Base-by-base conservation (phyloP, 2,113 vertebrate species). In the Chrysochloris asiatica region DNA sequence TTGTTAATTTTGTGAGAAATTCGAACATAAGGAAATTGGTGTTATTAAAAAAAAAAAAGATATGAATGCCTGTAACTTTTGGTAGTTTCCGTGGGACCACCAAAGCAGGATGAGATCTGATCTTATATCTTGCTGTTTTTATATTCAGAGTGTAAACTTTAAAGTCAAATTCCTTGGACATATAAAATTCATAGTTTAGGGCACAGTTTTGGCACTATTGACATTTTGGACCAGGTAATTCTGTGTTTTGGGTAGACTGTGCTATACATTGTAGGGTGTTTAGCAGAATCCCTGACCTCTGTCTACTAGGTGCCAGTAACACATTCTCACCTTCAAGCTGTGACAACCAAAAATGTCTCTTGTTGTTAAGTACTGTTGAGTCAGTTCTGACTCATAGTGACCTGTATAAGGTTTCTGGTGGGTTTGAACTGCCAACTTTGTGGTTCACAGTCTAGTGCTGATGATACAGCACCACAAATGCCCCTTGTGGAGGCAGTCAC, bases 1-100 rank as follows among this genome's bases (percentile, higher is more conserved):
- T 89, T 93, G 91, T 56, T 9, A 67, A 77, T 83, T 83, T 72
- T 54, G 48, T 85, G 4, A n/a, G n/a, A n/a, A n/a, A n/a, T 85
- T 88, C 50, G 63, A 43, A 63, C 67, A 87, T 59, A 48, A 52
- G 48, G 69, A 86, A 82, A 75, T 75, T 89, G 9, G 72, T 73
- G n/a, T 76, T 86, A 50, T 89, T n/a, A n/a, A 30, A 92, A 87
- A 80, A 45, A 86, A 48, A n/a, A 86, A n/a, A 36, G 45, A 63
- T 48, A 47, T 83, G 65, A 90, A 77, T 78, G 14, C 17, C 36
- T 92, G 9, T 43, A 82, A 67, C 52, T 73, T 92, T 80, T 93
- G 22, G 33, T 90, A 88, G 36, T 81, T 88, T n/a, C 9, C 6
- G 30, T 33, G 41, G 69, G 69, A 52, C 67, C 45, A 80, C 52